Conservation (phyloP, 1,140 invertebrate genomes). For the Trissolcus basalis region DNA sequence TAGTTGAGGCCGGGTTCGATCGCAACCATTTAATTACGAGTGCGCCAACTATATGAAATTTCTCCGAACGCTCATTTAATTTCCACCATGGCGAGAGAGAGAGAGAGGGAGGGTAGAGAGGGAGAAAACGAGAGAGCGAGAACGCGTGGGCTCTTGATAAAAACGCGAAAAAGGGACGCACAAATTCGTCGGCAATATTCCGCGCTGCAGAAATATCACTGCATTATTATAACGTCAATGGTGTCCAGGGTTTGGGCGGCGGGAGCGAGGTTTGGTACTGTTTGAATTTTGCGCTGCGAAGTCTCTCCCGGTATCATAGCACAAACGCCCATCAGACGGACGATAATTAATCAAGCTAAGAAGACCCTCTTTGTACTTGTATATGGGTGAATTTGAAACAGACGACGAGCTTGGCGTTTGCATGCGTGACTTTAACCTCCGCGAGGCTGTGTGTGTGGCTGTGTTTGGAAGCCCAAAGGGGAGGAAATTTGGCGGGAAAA, state of each 20-base stretch:
- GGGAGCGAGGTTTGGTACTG: background rate
- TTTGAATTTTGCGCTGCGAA: slow-evolving; percentile 27
- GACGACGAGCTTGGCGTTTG: slow-evolving; percentile 30
- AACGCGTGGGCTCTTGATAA: slow-evolving; percentile 37
- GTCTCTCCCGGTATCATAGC: slow-evolving; percentile 32
- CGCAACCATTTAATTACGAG: slow-evolving; percentile 55
- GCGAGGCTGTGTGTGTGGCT: slow-evolving; percentile 4
- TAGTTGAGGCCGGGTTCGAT: slow-evolving; percentile 45
- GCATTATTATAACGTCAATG: slow-evolving; percentile 39
- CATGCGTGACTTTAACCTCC: slow-evolving; percentile 17
- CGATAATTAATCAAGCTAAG: slow-evolving; percentile 72
- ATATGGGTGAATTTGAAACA: slow-evolving; percentile 58
- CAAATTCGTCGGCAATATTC: slow-evolving; percentile 44
- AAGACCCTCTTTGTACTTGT: slow-evolving; percentile 59
- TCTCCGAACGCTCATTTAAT: slow-evolving; percentile 46
- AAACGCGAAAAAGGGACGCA: slow-evolving; percentile 51
- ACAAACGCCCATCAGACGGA: slow-evolving; percentile 46
- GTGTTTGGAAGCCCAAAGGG: slow-evolving; percentile 45
- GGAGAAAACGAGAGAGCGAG: slow-evolving; percentile 1
- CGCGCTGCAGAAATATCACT: slow-evolving; percentile 28
- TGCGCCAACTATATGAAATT: slow-evolving; percentile 56
- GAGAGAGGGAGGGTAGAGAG: background rate
- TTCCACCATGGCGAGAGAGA: slow-evolving; percentile 31
- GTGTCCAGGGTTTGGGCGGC: slow-evolving; percentile 1
- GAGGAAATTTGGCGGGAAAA: slow-evolving; percentile 74